Evolutionary conservation across 2,113 vertebrate species (phyloP).

Genomic region (Corvus cornix): DNA sequence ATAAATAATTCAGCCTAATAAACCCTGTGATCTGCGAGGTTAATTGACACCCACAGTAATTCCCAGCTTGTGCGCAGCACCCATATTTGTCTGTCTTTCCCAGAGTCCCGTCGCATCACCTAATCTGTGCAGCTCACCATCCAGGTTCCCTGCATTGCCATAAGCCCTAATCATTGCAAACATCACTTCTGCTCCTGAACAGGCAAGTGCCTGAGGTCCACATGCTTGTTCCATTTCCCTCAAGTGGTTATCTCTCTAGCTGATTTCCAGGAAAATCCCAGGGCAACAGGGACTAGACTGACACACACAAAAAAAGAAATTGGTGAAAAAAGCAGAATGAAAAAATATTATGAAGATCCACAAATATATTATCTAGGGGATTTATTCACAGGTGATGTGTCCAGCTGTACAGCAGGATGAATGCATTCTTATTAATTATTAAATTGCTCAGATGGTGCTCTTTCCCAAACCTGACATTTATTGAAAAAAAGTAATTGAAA

Average conservation of each 20-base stretch:
- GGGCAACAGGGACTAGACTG: background rate
- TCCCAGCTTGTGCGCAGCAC: constrained; percentile 14
- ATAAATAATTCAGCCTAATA: constrained; percentile 67
- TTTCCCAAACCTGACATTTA: constrained; percentile 1
- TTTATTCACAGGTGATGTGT: constrained; percentile 30
- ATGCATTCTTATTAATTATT: constrained; percentile 54
- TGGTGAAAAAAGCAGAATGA: background rate
- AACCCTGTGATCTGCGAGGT: constrained; percentile 45
- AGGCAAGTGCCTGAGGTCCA: background rate
- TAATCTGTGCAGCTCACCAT: background rate
- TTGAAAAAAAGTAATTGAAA: constrained; percentile 46
- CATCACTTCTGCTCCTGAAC: background rate
- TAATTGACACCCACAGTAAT: constrained; percentile 59
- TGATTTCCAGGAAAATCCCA: background rate
- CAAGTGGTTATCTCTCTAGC: background rate
- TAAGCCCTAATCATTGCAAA: background rate
- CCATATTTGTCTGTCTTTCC: constrained; percentile 11
- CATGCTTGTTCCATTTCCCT: background rate
- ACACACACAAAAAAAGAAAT: background rate
- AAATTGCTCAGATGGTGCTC: constrained; percentile 33
- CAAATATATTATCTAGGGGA: background rate
- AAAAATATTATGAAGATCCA: background rate
- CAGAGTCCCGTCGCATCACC: background rate
- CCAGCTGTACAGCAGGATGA: background rate
- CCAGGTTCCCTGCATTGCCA: background rate